These are phyloP conservation scores for Macquaria australasica DNA, from an alignment of 2,113 vertebrate species.

Conservation along the genomic window DNA sequence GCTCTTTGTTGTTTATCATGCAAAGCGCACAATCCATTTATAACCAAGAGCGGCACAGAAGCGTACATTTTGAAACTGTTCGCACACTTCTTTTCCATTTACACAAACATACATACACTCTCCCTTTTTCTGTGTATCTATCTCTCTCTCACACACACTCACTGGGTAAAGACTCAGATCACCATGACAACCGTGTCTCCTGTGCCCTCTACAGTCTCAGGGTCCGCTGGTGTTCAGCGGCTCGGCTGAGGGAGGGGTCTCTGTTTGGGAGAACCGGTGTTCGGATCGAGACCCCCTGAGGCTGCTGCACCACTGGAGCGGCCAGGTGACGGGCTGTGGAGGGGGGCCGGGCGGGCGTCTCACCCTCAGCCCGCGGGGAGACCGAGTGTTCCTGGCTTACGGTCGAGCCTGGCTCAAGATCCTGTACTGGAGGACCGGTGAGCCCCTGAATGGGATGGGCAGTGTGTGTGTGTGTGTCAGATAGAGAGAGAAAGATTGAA, in stretches of 20 bases:
- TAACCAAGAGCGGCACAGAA: conserved; percentile 37
- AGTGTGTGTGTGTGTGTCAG: background rate
- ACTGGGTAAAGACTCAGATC: conserved; percentile 64
- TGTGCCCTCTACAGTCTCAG: conserved; percentile 80
- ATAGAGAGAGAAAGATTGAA: conserved; percentile 9
- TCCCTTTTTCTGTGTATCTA: background rate
- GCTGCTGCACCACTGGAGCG: conserved; percentile 79
- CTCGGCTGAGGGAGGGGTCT: conserved; percentile 83
- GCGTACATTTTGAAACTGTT: conserved; percentile 57
- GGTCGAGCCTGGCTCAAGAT: conserved; percentile 83
- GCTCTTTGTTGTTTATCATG: conserved; percentile 70
- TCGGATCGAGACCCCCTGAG: conserved; percentile 72
- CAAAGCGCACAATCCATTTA: conserved; percentile 67
- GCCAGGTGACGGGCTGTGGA: conserved; percentile 78
- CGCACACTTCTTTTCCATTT: conserved; percentile 37
- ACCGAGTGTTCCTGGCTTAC: conserved; percentile 79
- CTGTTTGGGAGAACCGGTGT: conserved; percentile 83
- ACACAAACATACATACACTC: conserved; percentile 30
- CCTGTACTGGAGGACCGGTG: conserved; percentile 85
- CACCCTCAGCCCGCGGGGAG: conserved; percentile 83
- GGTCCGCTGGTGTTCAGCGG: conserved; percentile 86
- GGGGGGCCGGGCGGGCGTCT: conserved; percentile 66
- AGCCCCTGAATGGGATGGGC: conserved; percentile 18
- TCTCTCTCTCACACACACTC: conserved; percentile 3
- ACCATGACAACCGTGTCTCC: conserved; percentile 76